Evolutionary conservation across 2,888 invertebrate genomes (phyloP), one percentile per base, ranked within the genome.

Genomic region (Automeris io): DNA sequence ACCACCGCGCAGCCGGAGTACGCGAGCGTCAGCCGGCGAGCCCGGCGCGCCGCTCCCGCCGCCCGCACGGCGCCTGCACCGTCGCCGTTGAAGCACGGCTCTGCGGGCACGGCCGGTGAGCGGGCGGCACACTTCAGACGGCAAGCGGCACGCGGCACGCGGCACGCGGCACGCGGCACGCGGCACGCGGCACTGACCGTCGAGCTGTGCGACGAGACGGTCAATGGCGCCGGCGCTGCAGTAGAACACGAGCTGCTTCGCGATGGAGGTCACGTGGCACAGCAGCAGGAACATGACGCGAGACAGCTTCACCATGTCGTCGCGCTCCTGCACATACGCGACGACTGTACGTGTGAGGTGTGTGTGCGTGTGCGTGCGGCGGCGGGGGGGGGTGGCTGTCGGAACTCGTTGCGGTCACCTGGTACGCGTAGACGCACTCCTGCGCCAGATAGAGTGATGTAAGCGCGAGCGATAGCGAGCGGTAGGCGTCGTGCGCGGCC

Each of bases 221-320:
- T 65, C 57, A 25, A 66, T 49, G 16, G 40, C 43, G 3, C 42
- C 45, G 5, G 60, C 59, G 39, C 49, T 53, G 8, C 37, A n/a
- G 40, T 64, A 58, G 49, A 85, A 77, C 26, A 73, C 71, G 13
- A 74, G 18, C 51, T 83, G 85, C 58, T 85, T 85, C 12, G 52
- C 71, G 42, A 80, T 54, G 3, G 81, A 77, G 5, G 83, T 82
- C 39, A 83, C 57, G 58, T 83, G 85, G 47, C 83, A 83, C 40
- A 85, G 67, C 49, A 83, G 61, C 45, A 85, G 62, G 51, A 83
- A 83, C 80, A 83, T 70, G 40, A 82, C 83, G 13, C 75, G 72
- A 5, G 81, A 64, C 45, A 85, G 49, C 53, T 71, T 70, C 12
- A 62, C 69, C 77, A 83, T 72, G 42, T 82, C 74, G 23, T 39